phyloP scores from a whole-genome alignment of 2,888 invertebrate species.

The Cristatella mucedo region DNA sequence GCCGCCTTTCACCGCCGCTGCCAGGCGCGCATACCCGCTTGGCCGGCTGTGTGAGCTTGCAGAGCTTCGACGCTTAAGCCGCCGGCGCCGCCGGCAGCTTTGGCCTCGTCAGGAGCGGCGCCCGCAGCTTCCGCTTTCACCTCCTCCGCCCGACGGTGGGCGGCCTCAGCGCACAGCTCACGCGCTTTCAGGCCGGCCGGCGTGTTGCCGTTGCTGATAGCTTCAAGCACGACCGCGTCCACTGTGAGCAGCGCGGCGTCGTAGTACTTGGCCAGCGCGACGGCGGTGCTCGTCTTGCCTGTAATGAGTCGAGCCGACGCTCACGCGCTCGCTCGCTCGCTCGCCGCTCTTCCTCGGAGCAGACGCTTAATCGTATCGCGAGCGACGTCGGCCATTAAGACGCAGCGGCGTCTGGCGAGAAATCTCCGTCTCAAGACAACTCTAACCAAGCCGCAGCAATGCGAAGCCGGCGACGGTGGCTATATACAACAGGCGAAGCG shows the following conservation, averaged over 20 bases:
- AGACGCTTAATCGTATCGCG: no score
- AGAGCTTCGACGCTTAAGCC: conserved; percentile 36
- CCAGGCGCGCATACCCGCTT: no score
- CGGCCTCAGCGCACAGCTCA: conserved; percentile 35
- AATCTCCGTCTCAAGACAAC: no score
- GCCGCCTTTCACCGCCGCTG: no score
- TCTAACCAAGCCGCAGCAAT: no score
- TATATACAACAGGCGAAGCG: no score
- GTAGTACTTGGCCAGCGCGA: conserved; percentile 31
- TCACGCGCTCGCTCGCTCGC: no score
- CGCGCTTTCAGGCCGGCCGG: conserved; percentile 28
- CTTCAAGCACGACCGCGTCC: conserved; percentile 35
- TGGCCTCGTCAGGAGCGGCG: conserved; percentile 22
- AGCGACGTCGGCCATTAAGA: no score
- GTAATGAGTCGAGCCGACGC: conserved; percentile 12
- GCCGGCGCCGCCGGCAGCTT: conserved; percentile 13
- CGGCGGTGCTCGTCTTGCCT: conserved; percentile 33
- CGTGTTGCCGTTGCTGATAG: conserved; percentile 33
- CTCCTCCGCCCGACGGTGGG: conserved; percentile 23
- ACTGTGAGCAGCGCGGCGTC: conserved; percentile 33
- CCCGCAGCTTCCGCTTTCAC: conserved; percentile 19
- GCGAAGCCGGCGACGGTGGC: no score
- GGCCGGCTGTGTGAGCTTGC: conserved; percentile 27
- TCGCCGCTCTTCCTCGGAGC: no score
- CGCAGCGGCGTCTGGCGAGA: no score